A percentile compares a stretch with the other conserved stretches of the same genome.
Conservation (phyloP, 2,113 vertebrate genomes). For the Raphicerus campestris region DNA sequence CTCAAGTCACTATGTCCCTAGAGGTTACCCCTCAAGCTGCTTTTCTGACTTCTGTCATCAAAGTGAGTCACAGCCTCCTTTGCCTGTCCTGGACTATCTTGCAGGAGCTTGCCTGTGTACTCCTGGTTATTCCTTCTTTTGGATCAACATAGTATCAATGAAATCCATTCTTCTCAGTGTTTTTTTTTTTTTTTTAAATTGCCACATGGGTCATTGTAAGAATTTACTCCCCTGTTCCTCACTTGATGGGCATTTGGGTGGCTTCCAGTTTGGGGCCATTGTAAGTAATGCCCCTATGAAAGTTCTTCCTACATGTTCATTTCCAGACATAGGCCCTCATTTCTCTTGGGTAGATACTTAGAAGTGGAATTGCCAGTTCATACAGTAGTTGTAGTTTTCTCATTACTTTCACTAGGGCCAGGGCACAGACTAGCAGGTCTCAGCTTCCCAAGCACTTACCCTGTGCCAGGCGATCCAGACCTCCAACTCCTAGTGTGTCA, state of each 20-base stretch:
- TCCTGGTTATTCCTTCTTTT: neutral
- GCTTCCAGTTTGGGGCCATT: neutral
- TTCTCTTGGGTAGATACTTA: neutral
- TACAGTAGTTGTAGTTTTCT: neutral
- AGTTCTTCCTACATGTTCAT: neutral
- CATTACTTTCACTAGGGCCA: neutral
- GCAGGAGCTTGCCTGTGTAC: neutral
- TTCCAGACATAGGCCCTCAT: neutral
- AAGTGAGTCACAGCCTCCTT: neutral
- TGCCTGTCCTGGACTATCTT: neutral
- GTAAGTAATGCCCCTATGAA: neutral
- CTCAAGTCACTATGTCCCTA: neutral
- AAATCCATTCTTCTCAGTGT: neutral
- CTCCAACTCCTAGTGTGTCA: neutral
- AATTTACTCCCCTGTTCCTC: neutral
- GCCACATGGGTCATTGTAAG: neutral
- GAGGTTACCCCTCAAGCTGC: neutral
- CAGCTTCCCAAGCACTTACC: neutral
- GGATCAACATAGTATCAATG: neutral
- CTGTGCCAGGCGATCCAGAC: neutral
- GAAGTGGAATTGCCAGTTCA: neutral
- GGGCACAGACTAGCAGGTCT: neutral
- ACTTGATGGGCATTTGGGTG: neutral
- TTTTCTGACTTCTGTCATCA: neutral
- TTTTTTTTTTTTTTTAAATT: neutral